Percentiles rank a stretch among this genome's conserved stretches.
Conservation (phyloP, 2,113 vertebrate genomes). For the Hyaena hyaena region DNA sequence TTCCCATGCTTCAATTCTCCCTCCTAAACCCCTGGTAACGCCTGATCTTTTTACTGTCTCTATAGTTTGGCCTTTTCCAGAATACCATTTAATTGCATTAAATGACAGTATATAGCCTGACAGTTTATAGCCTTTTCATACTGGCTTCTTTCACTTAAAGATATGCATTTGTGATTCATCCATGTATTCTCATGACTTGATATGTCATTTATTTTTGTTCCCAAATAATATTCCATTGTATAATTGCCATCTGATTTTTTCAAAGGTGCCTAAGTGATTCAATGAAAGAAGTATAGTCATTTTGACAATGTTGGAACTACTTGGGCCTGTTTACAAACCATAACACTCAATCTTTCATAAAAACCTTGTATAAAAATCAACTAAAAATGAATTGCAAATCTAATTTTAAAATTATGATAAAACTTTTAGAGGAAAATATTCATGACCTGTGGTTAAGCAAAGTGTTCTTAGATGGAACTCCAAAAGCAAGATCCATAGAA, state of each 20-base stretch:
- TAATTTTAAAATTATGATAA: constrained; percentile 16
- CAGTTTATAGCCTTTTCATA: background rate
- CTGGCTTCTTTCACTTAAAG: constrained; percentile 1
- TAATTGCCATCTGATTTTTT: constrained; percentile 5
- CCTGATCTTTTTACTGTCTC: background rate
- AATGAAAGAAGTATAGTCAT: background rate
- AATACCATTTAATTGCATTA: background rate
- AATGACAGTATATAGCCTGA: background rate
- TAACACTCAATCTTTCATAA: background rate
- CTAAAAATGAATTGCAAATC: background rate
- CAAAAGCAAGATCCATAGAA: background rate
- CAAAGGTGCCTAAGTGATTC: background rate
- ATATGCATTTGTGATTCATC: background rate
- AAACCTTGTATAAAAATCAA: background rate
- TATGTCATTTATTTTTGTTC: constrained; percentile 36
- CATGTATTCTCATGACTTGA: background rate
- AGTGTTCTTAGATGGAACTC: background rate
- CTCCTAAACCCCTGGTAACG: background rate
- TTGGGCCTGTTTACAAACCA: background rate
- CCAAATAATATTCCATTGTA: constrained; percentile 41
- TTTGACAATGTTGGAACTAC: background rate
- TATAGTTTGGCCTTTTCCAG: background rate
- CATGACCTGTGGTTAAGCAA: background rate
- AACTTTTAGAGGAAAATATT: constrained; percentile 18
- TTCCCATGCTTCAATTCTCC: background rate